These are phyloP conservation scores for Leucophora obtusa DNA, from an alignment of 2,888 invertebrate species.

Conservation along the genomic window DNA sequence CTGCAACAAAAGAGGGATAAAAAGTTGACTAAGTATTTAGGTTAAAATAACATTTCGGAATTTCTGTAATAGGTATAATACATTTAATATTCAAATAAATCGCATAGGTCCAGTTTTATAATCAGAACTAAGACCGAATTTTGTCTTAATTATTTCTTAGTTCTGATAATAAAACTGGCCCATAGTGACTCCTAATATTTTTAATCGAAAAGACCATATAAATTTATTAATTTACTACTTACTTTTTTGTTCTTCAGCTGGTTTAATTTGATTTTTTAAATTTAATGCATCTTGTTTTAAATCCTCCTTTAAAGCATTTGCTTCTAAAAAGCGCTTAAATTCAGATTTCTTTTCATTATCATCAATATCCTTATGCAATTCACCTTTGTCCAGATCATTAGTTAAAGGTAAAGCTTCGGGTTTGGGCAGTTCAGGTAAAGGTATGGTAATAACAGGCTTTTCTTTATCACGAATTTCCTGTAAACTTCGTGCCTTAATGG, in stretches of 20 bases:
- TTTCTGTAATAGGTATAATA: too few relatives aligned
- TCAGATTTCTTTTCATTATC: conserved; percentile 64
- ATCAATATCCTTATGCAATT: conserved; percentile 19
- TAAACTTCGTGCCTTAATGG: conserved; percentile 74
- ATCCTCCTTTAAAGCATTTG: conserved; percentile 68
- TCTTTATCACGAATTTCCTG: conserved; percentile 52
- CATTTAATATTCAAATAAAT: too few relatives aligned
- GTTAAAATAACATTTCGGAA: too few relatives aligned
- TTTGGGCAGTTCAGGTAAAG: conserved; percentile 55
- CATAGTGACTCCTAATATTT: too few relatives aligned
- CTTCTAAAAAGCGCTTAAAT: conserved; percentile 69
- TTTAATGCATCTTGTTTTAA: conserved; percentile 36
- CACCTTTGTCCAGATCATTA: conserved; percentile 31
- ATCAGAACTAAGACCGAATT: too few relatives aligned
- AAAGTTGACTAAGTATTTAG: too few relatives aligned
- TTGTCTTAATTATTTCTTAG: too few relatives aligned
- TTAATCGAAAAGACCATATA: too few relatives aligned
- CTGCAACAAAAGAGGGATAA: too few relatives aligned
- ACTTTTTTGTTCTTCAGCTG: conserved; percentile 21
- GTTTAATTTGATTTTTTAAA: conserved; percentile 11
- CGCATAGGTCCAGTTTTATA: too few relatives aligned
- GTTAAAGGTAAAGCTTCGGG: conserved; percentile 58
- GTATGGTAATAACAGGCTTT: conserved; percentile 60
- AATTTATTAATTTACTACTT: conserved; percentile 4
- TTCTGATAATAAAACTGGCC: too few relatives aligned